Conservation (phyloP, 2,113 vertebrate genomes). For the Cavia porcellus region DNA sequence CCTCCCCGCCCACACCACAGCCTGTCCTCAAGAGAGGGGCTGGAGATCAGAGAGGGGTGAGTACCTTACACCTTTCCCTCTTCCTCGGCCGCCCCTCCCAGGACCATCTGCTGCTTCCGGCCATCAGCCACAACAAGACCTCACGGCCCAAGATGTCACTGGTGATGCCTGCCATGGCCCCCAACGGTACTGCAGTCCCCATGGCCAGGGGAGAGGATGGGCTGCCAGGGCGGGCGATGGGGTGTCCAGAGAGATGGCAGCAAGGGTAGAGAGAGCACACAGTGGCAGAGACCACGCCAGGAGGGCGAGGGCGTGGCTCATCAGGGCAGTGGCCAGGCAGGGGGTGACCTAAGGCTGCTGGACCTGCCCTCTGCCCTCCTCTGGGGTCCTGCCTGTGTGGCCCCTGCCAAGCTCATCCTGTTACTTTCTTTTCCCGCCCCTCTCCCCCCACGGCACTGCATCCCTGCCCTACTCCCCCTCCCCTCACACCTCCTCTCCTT, state of each 20-base stretch:
- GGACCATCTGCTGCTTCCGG: conserved; percentile 95
- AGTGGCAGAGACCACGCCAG: background rate
- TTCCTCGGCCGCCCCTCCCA: conserved; percentile 61
- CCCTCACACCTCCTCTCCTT: background rate
- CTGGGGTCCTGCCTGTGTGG: background rate
- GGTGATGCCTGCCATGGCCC: conserved; percentile 96
- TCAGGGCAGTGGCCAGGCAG: background rate
- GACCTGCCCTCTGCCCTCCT: background rate
- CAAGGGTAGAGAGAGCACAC: background rate
- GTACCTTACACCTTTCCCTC: background rate
- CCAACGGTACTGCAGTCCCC: conserved; percentile 90
- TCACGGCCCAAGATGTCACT: conserved; percentile 95
- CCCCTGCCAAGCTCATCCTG: background rate
- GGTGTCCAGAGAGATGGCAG: background rate
- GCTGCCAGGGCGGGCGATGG: background rate
- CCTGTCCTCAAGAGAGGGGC: background rate
- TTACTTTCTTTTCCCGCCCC: background rate
- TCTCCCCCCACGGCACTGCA: background rate
- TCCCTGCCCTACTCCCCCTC: too few species aligned
- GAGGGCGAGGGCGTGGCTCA: background rate
- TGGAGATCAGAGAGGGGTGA: background rate
- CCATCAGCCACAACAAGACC: conserved; percentile 97
- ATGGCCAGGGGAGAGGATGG: background rate
- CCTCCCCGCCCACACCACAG: background rate
- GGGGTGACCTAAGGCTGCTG: background rate